These are phyloP conservation scores for Formica aserva DNA, from an alignment of 2,888 invertebrate genomes.

Conservation along the genomic window DNA sequence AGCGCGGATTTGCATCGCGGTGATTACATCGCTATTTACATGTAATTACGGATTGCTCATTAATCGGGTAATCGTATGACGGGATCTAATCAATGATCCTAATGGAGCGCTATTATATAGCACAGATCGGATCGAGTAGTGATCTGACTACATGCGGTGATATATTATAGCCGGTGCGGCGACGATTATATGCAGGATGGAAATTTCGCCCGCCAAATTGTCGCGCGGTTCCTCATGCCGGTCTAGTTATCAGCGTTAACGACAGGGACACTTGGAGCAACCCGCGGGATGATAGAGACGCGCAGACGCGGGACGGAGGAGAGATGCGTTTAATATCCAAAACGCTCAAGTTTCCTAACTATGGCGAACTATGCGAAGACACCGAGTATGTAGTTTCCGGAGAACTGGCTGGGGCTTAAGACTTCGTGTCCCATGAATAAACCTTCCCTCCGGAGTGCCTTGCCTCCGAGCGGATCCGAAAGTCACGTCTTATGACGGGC, in stretches of 20 bases:
- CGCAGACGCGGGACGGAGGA: constrained; percentile 36
- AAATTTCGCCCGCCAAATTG: constrained; percentile 29
- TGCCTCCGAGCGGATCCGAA: constrained; percentile 54
- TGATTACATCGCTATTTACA: constrained; percentile 10
- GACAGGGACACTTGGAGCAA: constrained; percentile 47
- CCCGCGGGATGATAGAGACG: background rate
- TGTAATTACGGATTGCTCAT: constrained; percentile 34
- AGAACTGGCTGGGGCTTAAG: constrained; percentile 47
- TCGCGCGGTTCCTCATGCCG: constrained; percentile 8
- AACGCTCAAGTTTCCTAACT: constrained; percentile 71
- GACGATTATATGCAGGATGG: background rate
- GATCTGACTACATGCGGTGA: background rate
- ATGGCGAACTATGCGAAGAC: constrained; percentile 74
- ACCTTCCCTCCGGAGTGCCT: constrained; percentile 41
- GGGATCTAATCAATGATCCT: constrained; percentile 32
- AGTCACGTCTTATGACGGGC: constrained; percentile 54
- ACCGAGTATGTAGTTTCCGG: constrained; percentile 59
- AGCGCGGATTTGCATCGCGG: background rate
- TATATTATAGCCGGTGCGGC: background rate
- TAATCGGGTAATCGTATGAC: constrained; percentile 18
- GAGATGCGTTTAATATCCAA: constrained; percentile 56
- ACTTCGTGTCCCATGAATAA: constrained; percentile 68
- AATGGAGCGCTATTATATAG: constrained; percentile 15
- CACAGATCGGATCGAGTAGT: background rate
- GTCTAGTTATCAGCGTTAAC: constrained; percentile 62